Conservation (phyloP, 1,140 invertebrate species). For the Cydia strobilella region DNA sequence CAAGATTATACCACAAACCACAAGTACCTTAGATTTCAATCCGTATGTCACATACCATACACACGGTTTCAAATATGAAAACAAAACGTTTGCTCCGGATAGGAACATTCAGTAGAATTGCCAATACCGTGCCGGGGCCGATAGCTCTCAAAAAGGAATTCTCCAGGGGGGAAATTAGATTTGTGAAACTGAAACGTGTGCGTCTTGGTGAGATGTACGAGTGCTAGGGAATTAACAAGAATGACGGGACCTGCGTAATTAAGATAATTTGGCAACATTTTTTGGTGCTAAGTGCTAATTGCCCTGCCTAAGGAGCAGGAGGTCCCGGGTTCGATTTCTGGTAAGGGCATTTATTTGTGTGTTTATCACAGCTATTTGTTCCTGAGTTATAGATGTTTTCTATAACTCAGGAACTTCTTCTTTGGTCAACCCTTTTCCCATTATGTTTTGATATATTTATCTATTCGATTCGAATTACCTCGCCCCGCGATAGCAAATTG, state of each 20-base stretch:
- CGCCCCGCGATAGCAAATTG: no score
- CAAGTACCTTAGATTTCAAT: conserved; percentile 11
- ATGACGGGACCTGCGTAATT: background rate
- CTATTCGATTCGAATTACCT: no score
- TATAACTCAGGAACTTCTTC: no score
- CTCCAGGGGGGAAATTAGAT: conserved; percentile 67
- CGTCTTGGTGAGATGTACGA: conserved; percentile 28
- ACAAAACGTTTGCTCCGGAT: conserved; percentile 57
- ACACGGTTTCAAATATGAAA: conserved; percentile 30
- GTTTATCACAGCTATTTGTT: no score
- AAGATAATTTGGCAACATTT: no score
- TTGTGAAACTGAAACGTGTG: conserved; percentile 69
- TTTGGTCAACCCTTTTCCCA: no score
- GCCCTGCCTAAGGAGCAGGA: no score
- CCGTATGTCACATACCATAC: conserved; percentile 19
- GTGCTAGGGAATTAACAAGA: conserved; percentile 38
- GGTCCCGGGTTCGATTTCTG: no score
- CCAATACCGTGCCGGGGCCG: conserved; percentile 55
- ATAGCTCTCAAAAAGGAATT: conserved; percentile 66
- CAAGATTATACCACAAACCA: background rate
- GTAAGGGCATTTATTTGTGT: no score
- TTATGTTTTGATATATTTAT: no score
- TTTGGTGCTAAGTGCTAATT: no score
- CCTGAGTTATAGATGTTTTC: no score
- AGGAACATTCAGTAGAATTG: conserved; percentile 62